Base-by-base conservation (phyloP, 37 sponge, comb jelly and placozoan species). In the Spongilla lacustris region DNA sequence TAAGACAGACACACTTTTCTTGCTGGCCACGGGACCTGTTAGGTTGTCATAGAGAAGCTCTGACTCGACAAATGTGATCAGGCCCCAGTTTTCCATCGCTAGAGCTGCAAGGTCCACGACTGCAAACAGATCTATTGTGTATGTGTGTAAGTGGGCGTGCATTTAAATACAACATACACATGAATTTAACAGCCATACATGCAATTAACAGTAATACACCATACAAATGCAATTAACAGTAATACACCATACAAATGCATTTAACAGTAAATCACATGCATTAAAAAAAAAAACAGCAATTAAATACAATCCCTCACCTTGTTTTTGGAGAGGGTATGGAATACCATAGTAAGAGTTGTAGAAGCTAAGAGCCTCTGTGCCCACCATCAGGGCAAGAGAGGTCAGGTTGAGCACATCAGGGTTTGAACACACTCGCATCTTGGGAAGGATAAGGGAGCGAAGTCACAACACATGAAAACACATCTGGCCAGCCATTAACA, bases 21-120 rank as follows among this genome's bases (percentile, higher is more conserved):
- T 94, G 75, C 84, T 79, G 31, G 70, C 68, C 46, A 76, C 78
- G 31, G 97, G 87, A 30, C 88, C 79, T 22, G 86, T 46, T 4
- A 8, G 4, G 46, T 46, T 46, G 66, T 93, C 80, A 76, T 83
- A 86, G 74, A 96, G 78, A 21, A 96, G 75, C 10, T 87, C 93
- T 26, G 93, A 89, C 75, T 96, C 96, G 1, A 74, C 66, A 79
- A 91, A 94, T 17, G 93, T 93, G 28, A 96, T 90, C 72, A 93
- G 87, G 0, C 96, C 96, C 96, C 96, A 96, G 83, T 95, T 95
- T 89, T 95, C 96, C 96, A 98, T 98, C 4, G 98, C 98, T 69
- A 96, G 96, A 77, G 95, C 92, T 37, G 91, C 82, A 78, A 96
- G 94, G 80, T 92, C 93, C 48, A 96, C 96, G 38, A 96, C 94